Evolutionary conservation across 2,113 vertebrate species (phyloP).

Genomic region (Rhizomys pruinosus): DNA sequence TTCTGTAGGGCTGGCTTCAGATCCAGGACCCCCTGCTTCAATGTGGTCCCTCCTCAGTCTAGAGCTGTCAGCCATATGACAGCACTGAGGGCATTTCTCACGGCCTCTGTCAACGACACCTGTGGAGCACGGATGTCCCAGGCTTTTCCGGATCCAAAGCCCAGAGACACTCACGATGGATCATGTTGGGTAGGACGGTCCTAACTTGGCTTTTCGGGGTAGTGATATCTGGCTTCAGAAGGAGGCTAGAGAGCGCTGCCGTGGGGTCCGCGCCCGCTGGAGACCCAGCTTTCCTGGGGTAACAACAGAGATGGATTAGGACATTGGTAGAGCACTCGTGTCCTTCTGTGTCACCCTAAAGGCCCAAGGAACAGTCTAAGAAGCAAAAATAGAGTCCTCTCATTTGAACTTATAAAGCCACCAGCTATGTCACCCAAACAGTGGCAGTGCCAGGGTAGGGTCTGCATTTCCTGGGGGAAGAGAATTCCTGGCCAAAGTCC

Average conservation of each 20-base stretch:
- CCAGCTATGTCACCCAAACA: background rate
- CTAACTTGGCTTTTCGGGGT: too few relatives aligned
- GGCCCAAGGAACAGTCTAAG: background rate
- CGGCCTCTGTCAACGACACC: accelerated
- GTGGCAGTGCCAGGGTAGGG: background rate
- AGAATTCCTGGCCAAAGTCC: background rate
- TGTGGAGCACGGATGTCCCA: background rate
- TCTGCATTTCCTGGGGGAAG: background rate
- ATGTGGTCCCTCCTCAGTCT: accelerated
- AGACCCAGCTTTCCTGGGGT: background rate
- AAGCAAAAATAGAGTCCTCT: background rate
- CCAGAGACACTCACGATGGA: background rate
- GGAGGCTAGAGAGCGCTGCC: background rate
- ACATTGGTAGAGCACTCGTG: accelerated
- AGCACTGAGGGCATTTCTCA: background rate
- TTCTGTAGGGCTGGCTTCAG: accelerated
- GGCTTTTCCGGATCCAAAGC: background rate
- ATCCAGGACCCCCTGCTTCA: accelerated
- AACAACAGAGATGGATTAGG: accelerated
- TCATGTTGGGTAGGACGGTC: background rate
- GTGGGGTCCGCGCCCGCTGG: background rate
- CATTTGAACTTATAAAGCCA: background rate
- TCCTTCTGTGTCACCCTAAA: background rate
- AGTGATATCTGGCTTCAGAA: background rate
- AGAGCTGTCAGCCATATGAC: accelerated